These are phyloP conservation scores for Taenaris catops DNA, from an alignment of 2,888 invertebrate genomes.

Conservation along the genomic window DNA sequence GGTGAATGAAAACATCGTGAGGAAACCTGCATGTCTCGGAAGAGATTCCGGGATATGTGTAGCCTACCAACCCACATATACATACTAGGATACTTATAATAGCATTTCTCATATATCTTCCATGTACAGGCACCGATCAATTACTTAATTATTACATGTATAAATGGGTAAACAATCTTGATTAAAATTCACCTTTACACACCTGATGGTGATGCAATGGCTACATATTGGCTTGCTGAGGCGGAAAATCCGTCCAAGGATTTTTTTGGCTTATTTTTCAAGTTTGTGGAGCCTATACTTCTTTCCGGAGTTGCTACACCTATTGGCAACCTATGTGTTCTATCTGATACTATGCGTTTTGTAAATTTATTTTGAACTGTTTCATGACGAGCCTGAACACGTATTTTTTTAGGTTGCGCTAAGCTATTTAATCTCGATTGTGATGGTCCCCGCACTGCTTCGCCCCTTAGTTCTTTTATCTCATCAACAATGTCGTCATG, in stretches of 20 bases:
- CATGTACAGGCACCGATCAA: too few relatives aligned
- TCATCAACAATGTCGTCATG: slow-evolving; percentile 57
- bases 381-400: slow-evolving; percentile 53
- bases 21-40: too few relatives aligned
- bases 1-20: too few relatives aligned
- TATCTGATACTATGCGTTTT: slow-evolving; percentile 38
- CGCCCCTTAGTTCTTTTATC: slow-evolving; percentile 62
- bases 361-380: slow-evolving; percentile 47
- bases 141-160: too few relatives aligned
- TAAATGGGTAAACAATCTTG: background rate
- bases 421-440: slow-evolving; percentile 54
- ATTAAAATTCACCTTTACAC: slow-evolving; percentile 59
- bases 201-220: slow-evolving; percentile 46
- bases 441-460: slow-evolving; percentile 64
- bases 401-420: slow-evolving; percentile 59
- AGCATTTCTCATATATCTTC: too few relatives aligned
- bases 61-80: too few relatives aligned
- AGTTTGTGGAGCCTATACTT: slow-evolving; percentile 19
- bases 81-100: too few relatives aligned
- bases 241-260: slow-evolving; percentile 24
- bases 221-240: slow-evolving; percentile 28
- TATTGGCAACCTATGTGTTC: slow-evolving; percentile 35
- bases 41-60: too few relatives aligned
- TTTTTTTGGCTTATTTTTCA: slow-evolving; percentile 29
- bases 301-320: slow-evolving; percentile 24